Conservation (phyloP, 2,888 invertebrate genomes). For the Acronicta psi region DNA sequence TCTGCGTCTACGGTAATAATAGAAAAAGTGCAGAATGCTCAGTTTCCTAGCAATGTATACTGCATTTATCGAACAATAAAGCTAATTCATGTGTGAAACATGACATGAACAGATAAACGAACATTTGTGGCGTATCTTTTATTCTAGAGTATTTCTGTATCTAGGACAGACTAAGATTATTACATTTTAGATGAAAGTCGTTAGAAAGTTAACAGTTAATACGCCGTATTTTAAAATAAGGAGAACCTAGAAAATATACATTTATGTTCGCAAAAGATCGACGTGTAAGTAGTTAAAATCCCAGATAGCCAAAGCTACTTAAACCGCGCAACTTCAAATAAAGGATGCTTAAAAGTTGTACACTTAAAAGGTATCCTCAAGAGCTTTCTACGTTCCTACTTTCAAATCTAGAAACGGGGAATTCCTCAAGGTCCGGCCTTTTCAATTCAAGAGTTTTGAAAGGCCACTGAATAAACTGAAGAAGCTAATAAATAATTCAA, state of each 20-base stretch:
- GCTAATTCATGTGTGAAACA: slow-evolving; percentile 47
- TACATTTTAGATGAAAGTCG: slow-evolving; percentile 1
- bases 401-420: slow-evolving; percentile 3
- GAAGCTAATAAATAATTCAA: slow-evolving; percentile 43
- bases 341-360: too few relatives aligned
- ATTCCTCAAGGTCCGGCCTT: slow-evolving; percentile 9
- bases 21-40: slow-evolving; percentile 30
- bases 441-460: slow-evolving; percentile 22
- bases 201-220: neutral
- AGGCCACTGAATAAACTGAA: slow-evolving; percentile 23
- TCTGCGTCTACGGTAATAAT: slow-evolving; percentile 12
- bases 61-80: slow-evolving; percentile 37
- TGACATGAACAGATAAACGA: slow-evolving; percentile 31
- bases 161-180: slow-evolving; percentile 21
- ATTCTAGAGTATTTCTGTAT: slow-evolving; percentile 22
- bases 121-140: slow-evolving; percentile 29
- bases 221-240: neutral
- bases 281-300: too few relatives aligned
- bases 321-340: too few relatives aligned
- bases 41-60: slow-evolving; percentile 22
- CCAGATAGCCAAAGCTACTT: too few relatives aligned
- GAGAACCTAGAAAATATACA: neutral
- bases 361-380: neutral
- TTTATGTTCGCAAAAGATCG: too few relatives aligned
- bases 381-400: neutral